Evolutionary conservation across 2,113 vertebrate genomes (phyloP).

Genomic region (Chaetops frenatus): DNA sequence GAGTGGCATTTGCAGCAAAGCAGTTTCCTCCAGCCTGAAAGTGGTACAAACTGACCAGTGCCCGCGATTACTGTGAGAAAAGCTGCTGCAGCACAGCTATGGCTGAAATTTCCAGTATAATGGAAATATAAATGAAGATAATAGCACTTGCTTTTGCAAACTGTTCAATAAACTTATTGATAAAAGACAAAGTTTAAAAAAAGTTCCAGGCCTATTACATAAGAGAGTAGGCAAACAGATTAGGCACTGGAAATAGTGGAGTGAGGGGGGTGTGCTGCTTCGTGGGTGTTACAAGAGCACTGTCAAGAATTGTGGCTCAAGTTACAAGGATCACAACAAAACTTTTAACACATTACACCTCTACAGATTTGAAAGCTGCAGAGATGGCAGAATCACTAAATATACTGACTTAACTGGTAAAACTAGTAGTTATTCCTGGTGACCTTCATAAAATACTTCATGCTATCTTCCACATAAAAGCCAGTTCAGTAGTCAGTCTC

Average conservation of each 20-base stretch:
- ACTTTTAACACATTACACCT: not conserved
- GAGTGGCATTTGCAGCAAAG: not conserved
- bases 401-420: not conserved
- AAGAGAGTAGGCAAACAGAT: not conserved
- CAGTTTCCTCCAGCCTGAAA: not conserved
- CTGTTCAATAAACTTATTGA: not conserved
- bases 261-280: not conserved
- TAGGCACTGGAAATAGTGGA: not conserved
- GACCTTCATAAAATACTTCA: not conserved
- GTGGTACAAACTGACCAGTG: not conserved
- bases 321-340: not conserved
- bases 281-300: not conserved
- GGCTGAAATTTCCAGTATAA: not conserved
- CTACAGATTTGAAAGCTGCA: not conserved
- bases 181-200: not conserved
- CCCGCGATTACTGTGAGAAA: accelerated
- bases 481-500: not conserved
- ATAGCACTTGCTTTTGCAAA: not conserved
- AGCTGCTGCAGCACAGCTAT: not conserved
- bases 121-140: not conserved
- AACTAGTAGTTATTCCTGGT: not conserved
- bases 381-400: not conserved
- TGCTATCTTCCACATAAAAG: not conserved
- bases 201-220: not conserved
- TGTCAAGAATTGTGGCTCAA: not conserved